Evolutionary conservation across 1,140 invertebrate genomes (phyloP).

Genomic region (Eupeodes corollae): DNA sequence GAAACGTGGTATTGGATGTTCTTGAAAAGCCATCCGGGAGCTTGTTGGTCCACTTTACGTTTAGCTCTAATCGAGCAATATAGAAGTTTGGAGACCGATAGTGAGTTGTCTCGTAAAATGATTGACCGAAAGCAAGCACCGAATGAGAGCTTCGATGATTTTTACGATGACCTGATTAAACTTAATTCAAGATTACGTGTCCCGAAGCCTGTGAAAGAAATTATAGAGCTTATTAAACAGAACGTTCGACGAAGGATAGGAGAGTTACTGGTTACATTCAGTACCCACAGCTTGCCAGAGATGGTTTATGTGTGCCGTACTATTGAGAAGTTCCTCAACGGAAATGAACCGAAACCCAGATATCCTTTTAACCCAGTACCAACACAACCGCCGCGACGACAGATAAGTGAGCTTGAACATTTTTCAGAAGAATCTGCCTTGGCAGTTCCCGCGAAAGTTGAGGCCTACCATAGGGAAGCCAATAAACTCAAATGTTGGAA

Average conservation of each 20-base stretch:
- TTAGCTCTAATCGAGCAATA: not conserved
- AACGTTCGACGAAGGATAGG: not conserved
- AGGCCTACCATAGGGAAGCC: slow-evolving; percentile 13
- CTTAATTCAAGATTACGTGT: not conserved
- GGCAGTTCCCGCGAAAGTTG: slow-evolving; percentile 11
- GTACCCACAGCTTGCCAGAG: not conserved
- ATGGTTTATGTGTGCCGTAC: not conserved
- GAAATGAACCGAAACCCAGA: not conserved
- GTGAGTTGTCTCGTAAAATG: not conserved
- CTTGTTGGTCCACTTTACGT: not conserved
- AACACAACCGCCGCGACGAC: not conserved
- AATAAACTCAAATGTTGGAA: too few species aligned
- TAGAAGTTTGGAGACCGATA: not conserved
- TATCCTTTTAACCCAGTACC: not conserved
- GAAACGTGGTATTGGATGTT: too few species aligned
- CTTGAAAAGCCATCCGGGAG: not conserved
- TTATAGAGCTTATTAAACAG: not conserved
- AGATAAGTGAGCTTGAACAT: not conserved
- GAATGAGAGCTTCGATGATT: slow-evolving; percentile 1
- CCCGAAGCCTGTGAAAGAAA: not conserved
- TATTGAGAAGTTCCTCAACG: not conserved
- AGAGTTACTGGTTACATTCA: not conserved
- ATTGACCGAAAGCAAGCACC: not conserved
- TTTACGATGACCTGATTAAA: not conserved
- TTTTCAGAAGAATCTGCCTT: not conserved